Conservation (phyloP, 2,113 vertebrate genomes). For the Polyodon spathula region DNA sequence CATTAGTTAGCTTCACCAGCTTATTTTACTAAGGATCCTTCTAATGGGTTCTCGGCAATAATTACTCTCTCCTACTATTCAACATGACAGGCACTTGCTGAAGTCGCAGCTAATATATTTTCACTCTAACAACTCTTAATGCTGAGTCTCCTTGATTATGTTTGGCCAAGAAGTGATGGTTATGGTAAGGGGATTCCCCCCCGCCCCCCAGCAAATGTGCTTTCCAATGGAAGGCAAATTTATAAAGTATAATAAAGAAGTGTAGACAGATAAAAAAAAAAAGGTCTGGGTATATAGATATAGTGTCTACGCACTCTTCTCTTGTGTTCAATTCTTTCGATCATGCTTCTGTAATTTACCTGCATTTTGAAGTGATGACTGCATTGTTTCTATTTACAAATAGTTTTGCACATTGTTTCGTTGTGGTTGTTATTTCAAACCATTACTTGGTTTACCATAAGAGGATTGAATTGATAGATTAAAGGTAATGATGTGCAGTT, state of each 20-base stretch:
- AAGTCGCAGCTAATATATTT: conserved; percentile 71
- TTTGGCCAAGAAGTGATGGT: conserved; percentile 51
- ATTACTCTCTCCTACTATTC: conserved; percentile 83
- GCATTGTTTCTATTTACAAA: no score
- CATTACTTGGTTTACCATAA: no score
- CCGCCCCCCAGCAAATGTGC: neutral
- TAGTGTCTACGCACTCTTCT: no score
- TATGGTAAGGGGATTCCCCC: neutral
- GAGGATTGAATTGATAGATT: no score
- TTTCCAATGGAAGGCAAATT: neutral
- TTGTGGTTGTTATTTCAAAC: no score
- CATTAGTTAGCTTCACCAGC: conserved; percentile 87
- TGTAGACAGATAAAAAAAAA: no score
- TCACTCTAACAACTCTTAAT: conserved; percentile 49
- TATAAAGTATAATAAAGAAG: neutral
- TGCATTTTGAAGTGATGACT: no score
- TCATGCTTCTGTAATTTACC: no score
- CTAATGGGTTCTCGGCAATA: conserved; percentile 94
- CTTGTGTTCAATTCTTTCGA: no score
- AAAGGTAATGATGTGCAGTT: no score
- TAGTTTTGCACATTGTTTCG: no score
- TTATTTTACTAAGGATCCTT: conserved; percentile 84
- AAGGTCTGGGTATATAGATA: no score
- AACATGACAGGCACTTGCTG: conserved; percentile 75
- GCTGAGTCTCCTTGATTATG: conserved; percentile 46